These are phyloP conservation scores for Cephus cinctus DNA, from an alignment of 1,140 invertebrate genomes.

Conservation along the genomic window DNA sequence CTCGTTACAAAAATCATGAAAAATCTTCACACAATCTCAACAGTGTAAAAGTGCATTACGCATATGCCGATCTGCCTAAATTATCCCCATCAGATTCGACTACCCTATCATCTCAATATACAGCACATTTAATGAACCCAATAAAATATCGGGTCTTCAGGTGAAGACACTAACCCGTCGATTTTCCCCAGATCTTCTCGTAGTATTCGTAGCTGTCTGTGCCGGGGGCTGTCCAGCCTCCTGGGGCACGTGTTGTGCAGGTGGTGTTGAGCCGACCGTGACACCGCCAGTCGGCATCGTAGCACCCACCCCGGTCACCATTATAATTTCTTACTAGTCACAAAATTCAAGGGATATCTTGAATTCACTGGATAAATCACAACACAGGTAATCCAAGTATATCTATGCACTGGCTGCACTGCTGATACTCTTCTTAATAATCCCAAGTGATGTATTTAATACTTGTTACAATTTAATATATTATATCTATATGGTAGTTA, in stretches of 20 bases:
- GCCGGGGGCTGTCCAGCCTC: constrained; percentile 52
- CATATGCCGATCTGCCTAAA: no score
- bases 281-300: constrained; percentile 53
- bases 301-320: constrained; percentile 55
- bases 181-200: constrained; percentile 50
- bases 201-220: constrained; percentile 40
- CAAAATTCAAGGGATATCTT: no score
- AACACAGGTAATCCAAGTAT: constrained; percentile 36
- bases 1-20: no score
- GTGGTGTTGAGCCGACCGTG: constrained; percentile 50
- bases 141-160: no score
- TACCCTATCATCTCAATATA: no score
- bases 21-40: no score
- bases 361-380: constrained; percentile 27
- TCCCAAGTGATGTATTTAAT: no score
- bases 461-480: not conserved
- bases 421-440: no score
- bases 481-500: not conserved
- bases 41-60: no score
- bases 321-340: constrained; percentile 22
- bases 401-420: no score
- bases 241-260: constrained; percentile 52
- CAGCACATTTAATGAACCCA: no score
- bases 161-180: constrained; percentile 49
- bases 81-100: no score